Conservation (phyloP, 2,113 vertebrate species). For the Halcyon senegalensis region DNA sequence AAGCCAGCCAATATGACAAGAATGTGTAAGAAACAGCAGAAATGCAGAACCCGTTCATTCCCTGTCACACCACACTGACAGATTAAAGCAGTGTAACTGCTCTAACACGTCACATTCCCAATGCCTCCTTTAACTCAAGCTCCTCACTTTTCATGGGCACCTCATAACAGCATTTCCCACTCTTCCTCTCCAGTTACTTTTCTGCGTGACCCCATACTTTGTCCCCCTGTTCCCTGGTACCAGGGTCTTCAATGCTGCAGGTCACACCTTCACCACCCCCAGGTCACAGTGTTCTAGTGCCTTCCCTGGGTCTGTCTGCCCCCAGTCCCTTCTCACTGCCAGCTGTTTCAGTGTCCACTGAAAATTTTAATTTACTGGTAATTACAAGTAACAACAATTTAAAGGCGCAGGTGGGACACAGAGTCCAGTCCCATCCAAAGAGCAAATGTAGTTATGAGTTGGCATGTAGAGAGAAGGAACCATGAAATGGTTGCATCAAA, state of each 20-base stretch:
- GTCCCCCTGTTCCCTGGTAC: background rate
- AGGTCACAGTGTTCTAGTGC: background rate
- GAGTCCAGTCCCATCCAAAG: background rate
- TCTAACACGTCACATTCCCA: background rate
- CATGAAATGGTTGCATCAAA: background rate
- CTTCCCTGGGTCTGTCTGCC: background rate
- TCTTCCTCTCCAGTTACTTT: background rate
- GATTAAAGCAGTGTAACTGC: background rate
- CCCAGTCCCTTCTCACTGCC: background rate
- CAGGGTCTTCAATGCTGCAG: background rate
- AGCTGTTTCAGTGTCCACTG: background rate
- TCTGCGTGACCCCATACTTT: background rate
- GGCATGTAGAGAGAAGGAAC: background rate
- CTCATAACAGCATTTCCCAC: background rate
- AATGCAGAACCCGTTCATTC: background rate
- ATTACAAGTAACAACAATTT: background rate
- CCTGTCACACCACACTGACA: background rate
- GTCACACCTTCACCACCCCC: background rate
- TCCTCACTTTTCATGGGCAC: background rate
- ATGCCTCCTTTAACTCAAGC: background rate
- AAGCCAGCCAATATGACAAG: slow-evolving; percentile 20
- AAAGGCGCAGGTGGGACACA: background rate
- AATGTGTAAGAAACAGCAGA: background rate
- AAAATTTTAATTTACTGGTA: background rate
- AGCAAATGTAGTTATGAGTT: background rate